Conservation (phyloP, 2,888 invertebrate species). For the Augochlorella aurata region DNA sequence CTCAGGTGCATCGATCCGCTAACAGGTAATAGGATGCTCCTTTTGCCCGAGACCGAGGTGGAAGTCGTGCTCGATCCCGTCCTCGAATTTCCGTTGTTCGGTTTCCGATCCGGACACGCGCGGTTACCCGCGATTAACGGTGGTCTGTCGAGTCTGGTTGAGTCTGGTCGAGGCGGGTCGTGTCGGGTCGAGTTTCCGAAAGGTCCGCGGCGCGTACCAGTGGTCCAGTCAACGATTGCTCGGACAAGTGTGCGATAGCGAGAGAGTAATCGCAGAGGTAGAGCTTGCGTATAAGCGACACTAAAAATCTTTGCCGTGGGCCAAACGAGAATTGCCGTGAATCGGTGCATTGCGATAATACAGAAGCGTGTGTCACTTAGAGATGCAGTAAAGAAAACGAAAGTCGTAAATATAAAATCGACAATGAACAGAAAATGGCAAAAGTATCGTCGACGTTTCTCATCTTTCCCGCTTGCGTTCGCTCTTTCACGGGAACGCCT, state of each 20-base stretch:
- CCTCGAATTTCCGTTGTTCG: neutral
- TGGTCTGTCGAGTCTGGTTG: neutral
- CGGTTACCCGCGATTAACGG: neutral
- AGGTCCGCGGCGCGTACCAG: neutral
- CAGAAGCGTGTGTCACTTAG: conserved; percentile 50
- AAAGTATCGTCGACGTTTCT: conserved; percentile 14
- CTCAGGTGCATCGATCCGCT: conserved; percentile 55
- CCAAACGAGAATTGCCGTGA: conserved; percentile 43
- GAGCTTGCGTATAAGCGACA: conserved; percentile 47
- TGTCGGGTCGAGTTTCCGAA: neutral
- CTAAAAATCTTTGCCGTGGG: conserved; percentile 34
- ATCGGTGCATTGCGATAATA: conserved; percentile 53
- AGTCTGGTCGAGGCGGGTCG: neutral
- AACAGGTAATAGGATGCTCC: conserved; percentile 33
- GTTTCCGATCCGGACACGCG: neutral
- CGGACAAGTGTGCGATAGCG: conserved; percentile 5
- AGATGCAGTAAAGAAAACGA: conserved; percentile 41
- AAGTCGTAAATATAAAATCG: conserved; percentile 36
- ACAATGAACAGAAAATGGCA: conserved; percentile 38
- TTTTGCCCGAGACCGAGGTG: conserved; percentile 19
- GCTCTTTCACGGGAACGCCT: neutral
- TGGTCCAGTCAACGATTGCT: conserved; percentile 4
- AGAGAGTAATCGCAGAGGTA: conserved; percentile 5
- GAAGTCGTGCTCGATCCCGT: neutral
- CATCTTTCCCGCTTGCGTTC: conserved; percentile 3